Conservation (phyloP, 2,888 invertebrate species). For the Apamea crenata region DNA sequence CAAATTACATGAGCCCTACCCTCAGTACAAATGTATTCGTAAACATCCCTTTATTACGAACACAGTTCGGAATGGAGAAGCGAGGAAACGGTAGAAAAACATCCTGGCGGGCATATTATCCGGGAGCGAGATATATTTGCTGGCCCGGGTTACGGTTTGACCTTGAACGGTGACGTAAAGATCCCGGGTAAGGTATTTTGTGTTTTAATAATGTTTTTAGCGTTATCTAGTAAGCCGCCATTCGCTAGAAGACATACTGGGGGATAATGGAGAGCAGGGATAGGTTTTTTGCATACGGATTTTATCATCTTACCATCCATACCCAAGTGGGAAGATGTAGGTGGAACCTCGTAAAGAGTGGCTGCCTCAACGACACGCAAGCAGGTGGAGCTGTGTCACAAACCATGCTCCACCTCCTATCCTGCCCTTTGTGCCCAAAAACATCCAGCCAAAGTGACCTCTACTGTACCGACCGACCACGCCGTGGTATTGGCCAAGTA, state of each 20-base stretch:
- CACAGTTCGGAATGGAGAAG: slow-evolving; percentile 50
- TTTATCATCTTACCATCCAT: not conserved
- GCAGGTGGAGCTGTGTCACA: no score
- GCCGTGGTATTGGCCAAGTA: no score
- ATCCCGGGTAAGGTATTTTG: not conserved
- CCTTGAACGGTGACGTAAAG: slow-evolving; percentile 31
- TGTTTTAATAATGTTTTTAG: not conserved
- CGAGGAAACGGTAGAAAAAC: slow-evolving; percentile 62
- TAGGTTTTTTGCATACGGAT: not conserved
- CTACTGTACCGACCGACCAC: no score
- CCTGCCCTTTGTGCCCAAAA: no score
- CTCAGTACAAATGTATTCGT: slow-evolving; percentile 45
- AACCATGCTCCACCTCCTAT: no score
- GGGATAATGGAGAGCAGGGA: not conserved
- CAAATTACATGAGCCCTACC: slow-evolving; percentile 24
- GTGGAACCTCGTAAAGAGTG: no score
- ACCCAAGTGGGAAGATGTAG: no score
- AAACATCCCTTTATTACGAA: slow-evolving; percentile 60
- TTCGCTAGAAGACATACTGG: not conserved
- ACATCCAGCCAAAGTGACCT: no score
- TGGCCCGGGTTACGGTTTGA: slow-evolving; percentile 17
- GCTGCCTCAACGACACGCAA: no score
- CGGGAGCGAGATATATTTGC: slow-evolving; percentile 39
- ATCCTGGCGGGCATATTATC: slow-evolving; percentile 55
- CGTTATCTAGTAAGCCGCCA: not conserved